Percentiles rank a stretch among this genome's conserved stretches.
These are phyloP conservation scores for Xanthorhoe spadicearia DNA, from an alignment of 2,888 invertebrate genomes.

Conservation along the genomic window DNA sequence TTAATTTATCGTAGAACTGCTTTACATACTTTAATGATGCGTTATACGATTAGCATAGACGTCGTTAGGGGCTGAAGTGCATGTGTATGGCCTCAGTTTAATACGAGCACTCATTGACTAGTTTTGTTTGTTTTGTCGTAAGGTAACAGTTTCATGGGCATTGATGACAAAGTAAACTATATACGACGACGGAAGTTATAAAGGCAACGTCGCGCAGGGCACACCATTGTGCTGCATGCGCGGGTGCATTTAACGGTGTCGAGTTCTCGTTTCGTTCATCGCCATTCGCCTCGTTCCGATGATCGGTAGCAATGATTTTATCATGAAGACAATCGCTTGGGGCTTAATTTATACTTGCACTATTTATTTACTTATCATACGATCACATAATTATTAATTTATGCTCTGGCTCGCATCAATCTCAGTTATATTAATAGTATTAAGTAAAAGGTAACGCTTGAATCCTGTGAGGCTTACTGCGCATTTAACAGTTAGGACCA, in stretches of 20 bases:
- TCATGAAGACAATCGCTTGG: conserved; percentile 45
- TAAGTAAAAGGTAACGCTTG: conserved; percentile 61
- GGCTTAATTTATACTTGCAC: conserved; percentile 38
- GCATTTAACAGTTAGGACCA: conserved; percentile 77
- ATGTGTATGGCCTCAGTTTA: conserved; percentile 62
- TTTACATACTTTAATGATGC: conserved; percentile 57
- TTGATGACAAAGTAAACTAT: conserved; percentile 55
- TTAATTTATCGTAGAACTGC: conserved; percentile 67
- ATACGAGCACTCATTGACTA: conserved; percentile 41
- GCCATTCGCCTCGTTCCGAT: conserved; percentile 51
- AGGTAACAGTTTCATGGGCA: conserved; percentile 55
- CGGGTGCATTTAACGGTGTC: conserved; percentile 74
- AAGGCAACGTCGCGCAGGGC: conserved; percentile 36
- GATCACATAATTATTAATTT: conserved; percentile 31
- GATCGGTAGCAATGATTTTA: conserved; percentile 50
- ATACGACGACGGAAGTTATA: conserved; percentile 51
- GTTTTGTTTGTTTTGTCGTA: conserved; percentile 38
- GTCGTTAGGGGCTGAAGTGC: conserved; percentile 49
- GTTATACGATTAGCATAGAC: conserved; percentile 54
- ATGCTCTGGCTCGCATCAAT: conserved; percentile 50
- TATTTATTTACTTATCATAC: conserved; percentile 63
- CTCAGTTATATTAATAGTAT: conserved; percentile 44
- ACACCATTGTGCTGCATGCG: conserved; percentile 31
- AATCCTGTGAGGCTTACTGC: conserved; percentile 75
- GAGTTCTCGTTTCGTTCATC: conserved; percentile 71